These are phyloP conservation scores for Colaptes auratus DNA, from an alignment of 2,113 vertebrate genomes.

Conservation along the genomic window DNA sequence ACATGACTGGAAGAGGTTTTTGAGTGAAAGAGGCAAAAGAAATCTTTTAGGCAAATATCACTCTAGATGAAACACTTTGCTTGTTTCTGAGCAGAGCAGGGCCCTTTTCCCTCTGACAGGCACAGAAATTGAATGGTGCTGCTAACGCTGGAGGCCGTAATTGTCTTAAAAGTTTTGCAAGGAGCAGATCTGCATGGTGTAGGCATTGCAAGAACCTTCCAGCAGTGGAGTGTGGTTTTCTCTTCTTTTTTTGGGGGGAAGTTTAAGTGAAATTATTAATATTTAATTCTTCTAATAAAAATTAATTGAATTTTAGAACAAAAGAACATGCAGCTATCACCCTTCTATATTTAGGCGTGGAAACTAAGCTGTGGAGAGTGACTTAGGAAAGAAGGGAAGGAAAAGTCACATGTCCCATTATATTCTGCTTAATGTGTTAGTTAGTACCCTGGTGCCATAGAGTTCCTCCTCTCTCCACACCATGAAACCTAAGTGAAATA, in stretches of 20 bases:
- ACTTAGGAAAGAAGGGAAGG: neutral
- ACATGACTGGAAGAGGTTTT: neutral
- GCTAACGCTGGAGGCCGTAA: neutral
- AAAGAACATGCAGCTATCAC: conserved; percentile 2
- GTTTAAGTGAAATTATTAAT: conserved; percentile 39
- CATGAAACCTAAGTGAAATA: neutral
- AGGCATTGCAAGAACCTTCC: neutral
- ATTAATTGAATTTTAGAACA: conserved; percentile 59
- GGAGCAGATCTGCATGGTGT: neutral
- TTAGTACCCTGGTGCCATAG: neutral
- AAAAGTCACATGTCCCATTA: conserved; percentile 14
- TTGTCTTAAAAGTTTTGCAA: conserved; percentile 12
- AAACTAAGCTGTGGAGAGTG: neutral
- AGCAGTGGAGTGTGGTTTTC: neutral
- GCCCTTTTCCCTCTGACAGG: conserved; percentile 9
- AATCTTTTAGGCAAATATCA: conserved; percentile 67
- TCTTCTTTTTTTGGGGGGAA: neutral
- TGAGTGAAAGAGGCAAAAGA: neutral
- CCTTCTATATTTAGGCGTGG: conserved; percentile 28
- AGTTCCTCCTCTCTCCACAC: neutral
- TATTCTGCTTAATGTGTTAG: neutral
- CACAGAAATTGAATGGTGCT: conserved; percentile 7
- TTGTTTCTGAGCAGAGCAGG: neutral
- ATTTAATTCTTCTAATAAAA: conserved; percentile 47
- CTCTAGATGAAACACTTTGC: conserved; percentile 23